Base-by-base conservation (phyloP, 1,140 invertebrate genomes). In the Colletes gigas region DNA sequence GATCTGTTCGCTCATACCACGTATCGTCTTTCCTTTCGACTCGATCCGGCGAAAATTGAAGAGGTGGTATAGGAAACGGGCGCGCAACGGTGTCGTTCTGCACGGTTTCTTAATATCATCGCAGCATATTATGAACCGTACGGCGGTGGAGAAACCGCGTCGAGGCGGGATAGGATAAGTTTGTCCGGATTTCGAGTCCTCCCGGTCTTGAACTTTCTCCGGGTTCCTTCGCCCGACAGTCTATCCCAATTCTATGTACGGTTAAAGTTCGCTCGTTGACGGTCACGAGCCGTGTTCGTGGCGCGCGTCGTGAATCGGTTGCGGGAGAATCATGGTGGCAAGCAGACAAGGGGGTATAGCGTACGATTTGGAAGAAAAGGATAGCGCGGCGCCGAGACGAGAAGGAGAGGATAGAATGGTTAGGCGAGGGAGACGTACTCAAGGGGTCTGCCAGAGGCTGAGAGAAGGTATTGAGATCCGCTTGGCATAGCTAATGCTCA, bases 401-500 rank as follows among this genome's bases (percentile, higher is more conserved):
- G 78, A 81, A 80, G 63, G n/a, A 66, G 30, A 30, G 30, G 30
- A 30, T 0, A 30, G 72, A 17, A 41, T n/a, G 30, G 78, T 81
- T 52, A 57, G 67, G 55, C 60, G 66, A n/a, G 65, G 72, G 59
- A 63, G 10, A 14, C 41, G 77, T 66, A 65, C 71, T 71, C 69
- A 65, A 68, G 75, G 77, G 82, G 74, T 87, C 71, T 74, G 78
- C 47, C 59, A 52, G 69, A 83, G 73, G 75, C 62, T 76, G 68
- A 54, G 76, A 81, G 81, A 73, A 84, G 84, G 83, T 86, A 88
- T 88, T 87, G 81, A 83, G 82, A 89, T 89, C 81, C 78, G 84
- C 75, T 67, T 86, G 81, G 87, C 88, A 89, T 89, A 87, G 85
- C 83, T 89, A 89, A 89, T 89, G 88, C 80, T 80, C 74, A 82